Conservation (phyloP, 2,888 invertebrate species). For the Argyra leucocephala region DNA sequence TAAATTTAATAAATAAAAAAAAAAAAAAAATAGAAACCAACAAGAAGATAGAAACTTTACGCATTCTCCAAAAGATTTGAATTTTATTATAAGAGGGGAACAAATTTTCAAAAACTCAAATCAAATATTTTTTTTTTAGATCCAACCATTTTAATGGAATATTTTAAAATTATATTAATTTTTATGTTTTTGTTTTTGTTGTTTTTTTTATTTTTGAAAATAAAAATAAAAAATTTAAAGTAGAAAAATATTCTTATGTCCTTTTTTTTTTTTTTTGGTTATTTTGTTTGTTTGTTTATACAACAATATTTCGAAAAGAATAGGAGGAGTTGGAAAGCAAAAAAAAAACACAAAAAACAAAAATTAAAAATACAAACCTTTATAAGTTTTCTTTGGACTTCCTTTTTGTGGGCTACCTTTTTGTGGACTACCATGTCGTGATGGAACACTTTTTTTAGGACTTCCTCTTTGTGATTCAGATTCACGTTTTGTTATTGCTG, state of each 20-base stretch:
- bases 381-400: conserved; percentile 50
- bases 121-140: too few species aligned
- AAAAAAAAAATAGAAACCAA: not conserved
- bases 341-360: too few species aligned
- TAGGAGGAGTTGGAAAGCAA: too few species aligned
- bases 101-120: not conserved
- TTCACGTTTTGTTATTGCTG: conserved; percentile 49
- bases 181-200: not conserved
- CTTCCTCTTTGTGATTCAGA: conserved; percentile 43
- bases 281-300: too few species aligned
- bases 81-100: not conserved
- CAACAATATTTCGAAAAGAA: too few species aligned
- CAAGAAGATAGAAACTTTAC: not conserved
- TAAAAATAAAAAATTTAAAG: not conserved
- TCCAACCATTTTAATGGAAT: not conserved
- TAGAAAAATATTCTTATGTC: too few species aligned
- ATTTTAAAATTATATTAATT: too few species aligned
- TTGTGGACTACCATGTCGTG: conserved; percentile 44
- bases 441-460: conserved; percentile 42
- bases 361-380: conserved; percentile 39
- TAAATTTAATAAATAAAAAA: too few species aligned
- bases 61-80: not conserved
- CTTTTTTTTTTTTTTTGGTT: too few species aligned
- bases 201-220: not conserved
- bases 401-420: conserved; percentile 48